Base-by-base conservation (phyloP, 2,113 vertebrate genomes). In the Mustela lutreola region DNA sequence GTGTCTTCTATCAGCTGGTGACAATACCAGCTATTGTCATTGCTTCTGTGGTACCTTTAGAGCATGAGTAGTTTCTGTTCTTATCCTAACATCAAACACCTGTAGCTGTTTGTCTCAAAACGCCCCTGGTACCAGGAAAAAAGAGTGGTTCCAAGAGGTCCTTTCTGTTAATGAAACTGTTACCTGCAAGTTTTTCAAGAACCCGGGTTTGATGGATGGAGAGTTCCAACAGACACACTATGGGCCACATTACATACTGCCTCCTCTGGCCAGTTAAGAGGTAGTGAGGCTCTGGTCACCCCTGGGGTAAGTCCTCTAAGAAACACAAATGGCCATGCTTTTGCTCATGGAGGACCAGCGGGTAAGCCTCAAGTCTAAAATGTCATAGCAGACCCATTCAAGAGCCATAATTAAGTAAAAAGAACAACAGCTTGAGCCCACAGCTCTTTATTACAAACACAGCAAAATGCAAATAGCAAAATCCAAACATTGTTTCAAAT, bases 101-200 rank as follows among this genome's bases (percentile, higher is more conserved):
- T 53, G 73, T 9, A 93, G 39, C 7, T 26, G 53, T 5, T 24
- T 15, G 39, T 73, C 79, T 85, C 65, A 86, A n/a, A 95, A 86
- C 63, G 36, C 56, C 73, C 63, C 42, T 45, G 36, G 3, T 79
- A 48, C 21, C 4, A 10, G 1, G 18, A 83, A 50, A 70, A 78
- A 42, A 63, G 0, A 87, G 10, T 45, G 31, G 11, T 33, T 39
- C 21, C 42, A 86, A 48, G 45, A 85, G 19, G n/a, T 86, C 42
- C 71, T 91, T 92, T 96, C 73, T 83, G 15, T 56, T 85, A 63
- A 95, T 67, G 62, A 92, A 89, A 33, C 4, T 70, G 11, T 96
- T 70, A 39, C 15, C 63, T 42, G 28, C 5, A 89, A 92, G 80
- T 31, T 87, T 65, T 70, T n/a, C 21, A 21, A 94, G 58, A 80